Evolutionary conservation across 2,113 vertebrate species (phyloP).

Genomic region (Grammomys dolichurus): DNA sequence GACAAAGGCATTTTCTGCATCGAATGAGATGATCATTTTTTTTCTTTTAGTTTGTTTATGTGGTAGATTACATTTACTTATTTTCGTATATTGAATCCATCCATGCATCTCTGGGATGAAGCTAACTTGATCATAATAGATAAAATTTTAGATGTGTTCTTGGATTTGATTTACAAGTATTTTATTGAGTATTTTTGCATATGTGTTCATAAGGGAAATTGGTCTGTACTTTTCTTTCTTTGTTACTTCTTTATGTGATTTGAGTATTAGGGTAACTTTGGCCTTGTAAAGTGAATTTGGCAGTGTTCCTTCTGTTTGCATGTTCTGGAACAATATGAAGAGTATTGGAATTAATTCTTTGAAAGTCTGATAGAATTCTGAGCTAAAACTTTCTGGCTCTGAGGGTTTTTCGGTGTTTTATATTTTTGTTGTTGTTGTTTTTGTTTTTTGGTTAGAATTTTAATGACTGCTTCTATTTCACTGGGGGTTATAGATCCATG

Average conservation of each 20-base stretch:
- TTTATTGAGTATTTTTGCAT: too few relatives aligned
- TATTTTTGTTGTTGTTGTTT: too few relatives aligned
- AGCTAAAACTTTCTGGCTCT: background rate
- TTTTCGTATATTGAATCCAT: background rate
- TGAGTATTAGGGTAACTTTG: background rate
- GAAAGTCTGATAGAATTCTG: background rate
- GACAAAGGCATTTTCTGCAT: background rate
- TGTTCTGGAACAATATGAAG: background rate
- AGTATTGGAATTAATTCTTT: background rate
- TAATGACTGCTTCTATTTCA: background rate
- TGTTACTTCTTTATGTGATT: background rate
- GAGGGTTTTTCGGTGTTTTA: too few relatives aligned
- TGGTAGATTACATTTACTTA: background rate
- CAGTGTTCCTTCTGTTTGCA: background rate
- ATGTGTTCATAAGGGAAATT: background rate
- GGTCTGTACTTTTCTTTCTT: background rate
- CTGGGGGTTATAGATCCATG: background rate
- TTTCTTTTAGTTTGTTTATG: background rate
- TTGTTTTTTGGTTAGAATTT: background rate
- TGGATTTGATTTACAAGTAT: background rate
- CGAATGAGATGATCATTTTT: background rate
- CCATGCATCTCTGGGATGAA: background rate
- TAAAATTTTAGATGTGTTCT: background rate
- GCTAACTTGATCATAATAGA: background rate
- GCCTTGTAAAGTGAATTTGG: background rate